phyloP scores from a whole-genome alignment of 2,797 vertebrate species.

The Streptopelia turtur region DNA sequence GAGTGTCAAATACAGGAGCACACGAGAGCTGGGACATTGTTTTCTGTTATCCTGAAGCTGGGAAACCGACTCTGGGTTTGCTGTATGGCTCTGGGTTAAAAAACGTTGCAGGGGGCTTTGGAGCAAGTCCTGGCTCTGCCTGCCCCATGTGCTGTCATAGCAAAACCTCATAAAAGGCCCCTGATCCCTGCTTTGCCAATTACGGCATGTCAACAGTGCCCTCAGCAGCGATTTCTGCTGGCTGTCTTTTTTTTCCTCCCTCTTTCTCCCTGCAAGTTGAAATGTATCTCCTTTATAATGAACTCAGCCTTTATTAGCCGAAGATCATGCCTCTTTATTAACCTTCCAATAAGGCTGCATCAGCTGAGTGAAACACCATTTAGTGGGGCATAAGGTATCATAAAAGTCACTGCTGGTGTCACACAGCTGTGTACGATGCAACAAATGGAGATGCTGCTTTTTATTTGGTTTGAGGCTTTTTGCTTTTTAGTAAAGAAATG shows the following conservation, averaged over 20 bases:
- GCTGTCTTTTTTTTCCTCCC: fast-evolving
- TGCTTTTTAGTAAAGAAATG: not conserved
- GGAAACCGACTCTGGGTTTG: not conserved
- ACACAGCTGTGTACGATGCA: not conserved
- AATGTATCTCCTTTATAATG: not conserved
- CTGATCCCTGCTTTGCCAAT: not conserved
- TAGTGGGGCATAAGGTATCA: not conserved
- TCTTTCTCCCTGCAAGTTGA: not conserved
- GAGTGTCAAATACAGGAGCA: not conserved
- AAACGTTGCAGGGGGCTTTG: not conserved
- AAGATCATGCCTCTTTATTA: constrained; percentile 32
- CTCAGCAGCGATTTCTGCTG: not conserved
- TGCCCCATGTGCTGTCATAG: not conserved
- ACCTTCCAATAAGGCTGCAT: constrained; percentile 11
- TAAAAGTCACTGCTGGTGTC: constrained; percentile 17
- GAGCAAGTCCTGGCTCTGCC: not conserved
- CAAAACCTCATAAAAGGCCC: not conserved
- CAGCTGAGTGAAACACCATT: not conserved
- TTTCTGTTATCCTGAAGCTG: not conserved
- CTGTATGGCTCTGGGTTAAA: fast-evolving
- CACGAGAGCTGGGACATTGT: not conserved
- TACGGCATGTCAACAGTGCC: not conserved
- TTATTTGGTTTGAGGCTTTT: constrained; percentile 9
- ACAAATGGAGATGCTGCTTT: not conserved
- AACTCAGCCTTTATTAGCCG: not conserved